Evolutionary conservation across 2,888 invertebrate species (phyloP), one percentile per base, ranked within the genome.

Genomic region (Nebria brevicollis): DNA sequence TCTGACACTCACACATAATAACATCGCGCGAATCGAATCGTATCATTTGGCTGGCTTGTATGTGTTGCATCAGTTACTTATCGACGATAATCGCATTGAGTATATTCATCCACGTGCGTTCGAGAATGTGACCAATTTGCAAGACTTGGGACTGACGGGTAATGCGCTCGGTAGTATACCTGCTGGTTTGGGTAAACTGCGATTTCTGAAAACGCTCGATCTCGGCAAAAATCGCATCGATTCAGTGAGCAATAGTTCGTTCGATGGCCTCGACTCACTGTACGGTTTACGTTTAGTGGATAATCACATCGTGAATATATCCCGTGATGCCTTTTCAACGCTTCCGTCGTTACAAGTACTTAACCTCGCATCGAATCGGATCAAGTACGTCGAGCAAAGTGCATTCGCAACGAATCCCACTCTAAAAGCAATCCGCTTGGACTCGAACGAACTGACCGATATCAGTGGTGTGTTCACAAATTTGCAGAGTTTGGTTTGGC

Each of bases 211-310:
- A 86, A 94, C 94, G 42, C 90, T 97, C 82, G 95, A 96, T 89
- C 91, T 97, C 85, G 95, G 95, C 74, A 95, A 95, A 90, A 97
- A 97, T 89, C 91, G 92, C 86, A 94, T 97, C 86, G 92, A 93
- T 84, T 91, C 91, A 84, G 92, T 97, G 81, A 92, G 91, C 82
- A 94, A 94, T 86, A 91, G 93, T 82, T 93, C 94, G 76, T 95
- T 96, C 85, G 92, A 92, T 86, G 95, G 95, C 5, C 89, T 96
- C 84, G 92, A 93, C 86, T 93, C 94, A 85, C 91, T 97, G 70
- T 94, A 94, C 86, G 94, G 95, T 15, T 89, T 97, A 81, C 91
- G 96, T 74, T 89, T 97, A 78, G 95, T 95, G 75, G 94, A 95
- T 87, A 97, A 97, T 89, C 93, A 93, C 88, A 93, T 94, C 83